phyloP scores from a whole-genome alignment of 1,140 invertebrate species.

The Neodiprion virginianus region DNA sequence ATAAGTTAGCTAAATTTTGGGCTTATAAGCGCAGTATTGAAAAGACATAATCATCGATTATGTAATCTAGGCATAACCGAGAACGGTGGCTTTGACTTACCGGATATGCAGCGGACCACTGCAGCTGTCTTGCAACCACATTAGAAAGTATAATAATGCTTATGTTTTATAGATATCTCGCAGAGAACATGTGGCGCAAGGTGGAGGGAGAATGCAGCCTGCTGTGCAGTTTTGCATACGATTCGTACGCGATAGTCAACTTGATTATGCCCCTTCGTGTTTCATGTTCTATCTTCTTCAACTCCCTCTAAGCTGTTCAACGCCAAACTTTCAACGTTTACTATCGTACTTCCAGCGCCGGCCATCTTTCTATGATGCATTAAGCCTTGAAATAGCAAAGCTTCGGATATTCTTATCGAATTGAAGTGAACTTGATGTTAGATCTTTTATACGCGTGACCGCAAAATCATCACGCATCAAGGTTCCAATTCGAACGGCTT shows the following conservation, averaged over 20 bases:
- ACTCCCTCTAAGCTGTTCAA: too few relatives aligned
- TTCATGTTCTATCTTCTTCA: too few relatives aligned
- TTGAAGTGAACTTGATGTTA: too few relatives aligned
- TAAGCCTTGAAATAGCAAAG: too few relatives aligned
- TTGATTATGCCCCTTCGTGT: background rate
- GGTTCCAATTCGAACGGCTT: too few relatives aligned
- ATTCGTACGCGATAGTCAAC: background rate
- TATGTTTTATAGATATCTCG: slow-evolving; percentile 46
- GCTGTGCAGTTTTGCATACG: background rate
- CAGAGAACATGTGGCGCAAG: background rate
- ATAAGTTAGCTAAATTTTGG: too few relatives aligned
- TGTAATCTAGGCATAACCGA: background rate
- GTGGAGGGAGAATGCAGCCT: background rate
- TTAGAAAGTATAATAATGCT: slow-evolving; percentile 54
- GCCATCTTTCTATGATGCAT: background rate
- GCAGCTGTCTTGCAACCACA: slow-evolving; percentile 29
- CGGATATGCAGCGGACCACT: slow-evolving; percentile 13
- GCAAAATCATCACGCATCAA: too few relatives aligned
- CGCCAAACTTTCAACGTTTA: background rate
- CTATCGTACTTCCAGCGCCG: background rate
- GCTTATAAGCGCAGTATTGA: background rate
- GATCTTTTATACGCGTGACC: too few relatives aligned
- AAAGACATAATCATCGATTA: slow-evolving; percentile 13
- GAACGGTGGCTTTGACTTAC: slow-evolving; percentile 21
- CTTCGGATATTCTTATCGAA: too few relatives aligned